These are phyloP conservation scores for Pseudochromis fuscus DNA, from an alignment of 2,797 vertebrate genomes.

Conservation along the genomic window DNA sequence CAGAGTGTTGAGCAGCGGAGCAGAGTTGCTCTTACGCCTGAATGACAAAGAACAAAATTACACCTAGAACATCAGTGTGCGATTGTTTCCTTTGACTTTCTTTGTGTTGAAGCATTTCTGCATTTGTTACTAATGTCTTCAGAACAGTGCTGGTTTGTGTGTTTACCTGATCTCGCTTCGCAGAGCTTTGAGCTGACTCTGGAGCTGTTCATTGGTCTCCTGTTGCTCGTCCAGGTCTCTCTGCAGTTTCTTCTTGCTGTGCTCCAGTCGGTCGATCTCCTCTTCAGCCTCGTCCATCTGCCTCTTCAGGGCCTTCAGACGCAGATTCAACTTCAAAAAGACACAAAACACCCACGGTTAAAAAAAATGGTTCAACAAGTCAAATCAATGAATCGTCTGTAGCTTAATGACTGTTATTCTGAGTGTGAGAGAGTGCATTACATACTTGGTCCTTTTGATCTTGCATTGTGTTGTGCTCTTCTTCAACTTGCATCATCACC, in stretches of 20 bases:
- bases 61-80: background rate
- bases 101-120: background rate
- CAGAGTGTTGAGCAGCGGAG: conserved; percentile 87
- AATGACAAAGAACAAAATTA: conserved; percentile 10
- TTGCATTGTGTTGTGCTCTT: conserved; percentile 92
- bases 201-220: conserved; percentile 93
- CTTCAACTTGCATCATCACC: conserved; percentile 95
- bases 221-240: conserved; percentile 96
- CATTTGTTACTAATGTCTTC: background rate
- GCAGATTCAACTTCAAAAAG: conserved; percentile 89
- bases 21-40: conserved; percentile 91
- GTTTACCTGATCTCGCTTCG: conserved; percentile 91
- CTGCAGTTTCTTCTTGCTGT: conserved; percentile 95
- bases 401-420: background rate
- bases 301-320: conserved; percentile 95
- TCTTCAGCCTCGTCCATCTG: conserved; percentile 97
- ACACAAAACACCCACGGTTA: background rate
- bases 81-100: no score
- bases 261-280: conserved; percentile 95
- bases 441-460: conserved; percentile 98
- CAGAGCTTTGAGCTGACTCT: conserved; percentile 90
- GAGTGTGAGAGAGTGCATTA: conserved; percentile 2
- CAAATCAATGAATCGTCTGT: background rate
- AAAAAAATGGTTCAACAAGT: conserved; percentile 8
- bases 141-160: background rate